A percentile compares a stretch with the other conserved stretches of the same genome.
Evolutionary conservation across 2,797 vertebrate species (phyloP).

Genomic region (Crotalus adamanteus): DNA sequence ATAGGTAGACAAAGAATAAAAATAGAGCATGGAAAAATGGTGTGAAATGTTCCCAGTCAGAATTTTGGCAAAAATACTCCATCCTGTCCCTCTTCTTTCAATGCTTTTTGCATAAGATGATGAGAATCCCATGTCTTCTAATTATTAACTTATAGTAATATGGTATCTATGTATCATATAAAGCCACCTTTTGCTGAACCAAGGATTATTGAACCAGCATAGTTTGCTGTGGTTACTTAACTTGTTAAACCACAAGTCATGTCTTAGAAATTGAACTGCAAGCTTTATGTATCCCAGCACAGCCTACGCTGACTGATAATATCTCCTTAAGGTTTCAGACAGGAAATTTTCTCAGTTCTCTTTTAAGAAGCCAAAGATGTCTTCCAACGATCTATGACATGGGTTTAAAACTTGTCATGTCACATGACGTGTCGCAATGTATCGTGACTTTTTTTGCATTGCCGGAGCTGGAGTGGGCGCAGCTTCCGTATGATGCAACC

Average conservation of each 20-base stretch:
- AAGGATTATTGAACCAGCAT: background rate
- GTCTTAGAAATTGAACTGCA: background rate
- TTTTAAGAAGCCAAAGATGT: background rate
- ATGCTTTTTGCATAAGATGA: background rate
- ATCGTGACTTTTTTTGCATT: too few relatives aligned
- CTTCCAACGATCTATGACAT: background rate
- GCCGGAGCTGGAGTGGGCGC: too few relatives aligned
- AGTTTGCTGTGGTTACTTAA: background rate
- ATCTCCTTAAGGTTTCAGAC: background rate
- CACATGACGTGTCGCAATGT: too few relatives aligned
- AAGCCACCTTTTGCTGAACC: background rate
- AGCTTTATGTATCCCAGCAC: background rate
- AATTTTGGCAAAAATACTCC: background rate
- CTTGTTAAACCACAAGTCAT: background rate
- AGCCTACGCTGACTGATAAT: background rate
- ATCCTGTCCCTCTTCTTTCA: background rate
- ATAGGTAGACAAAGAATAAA: background rate
- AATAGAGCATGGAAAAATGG: background rate
- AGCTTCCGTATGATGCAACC: too few relatives aligned
- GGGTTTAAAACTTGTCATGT: too few relatives aligned
- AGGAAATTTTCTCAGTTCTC: background rate
- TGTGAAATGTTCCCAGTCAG: background rate
- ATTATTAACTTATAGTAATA: background rate
- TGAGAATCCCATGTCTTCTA: background rate
- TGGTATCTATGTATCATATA: background rate